Percentiles rank a stretch among this genome's conserved stretches.
Conservation (phyloP, 2,888 invertebrate species). For the Ectropis crepuscularia region DNA sequence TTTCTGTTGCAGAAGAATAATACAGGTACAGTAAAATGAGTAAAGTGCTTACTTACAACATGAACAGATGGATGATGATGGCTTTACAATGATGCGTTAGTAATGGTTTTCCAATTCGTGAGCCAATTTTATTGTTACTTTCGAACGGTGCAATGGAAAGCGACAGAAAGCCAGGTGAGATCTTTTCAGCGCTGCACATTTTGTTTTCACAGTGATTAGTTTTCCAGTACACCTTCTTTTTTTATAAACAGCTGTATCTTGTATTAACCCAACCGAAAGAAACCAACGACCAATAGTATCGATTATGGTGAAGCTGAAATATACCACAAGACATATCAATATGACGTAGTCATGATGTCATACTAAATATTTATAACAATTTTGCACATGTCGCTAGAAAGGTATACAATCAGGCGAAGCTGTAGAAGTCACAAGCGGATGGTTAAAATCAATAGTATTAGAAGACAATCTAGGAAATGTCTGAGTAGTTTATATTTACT, state of each 20-base stretch:
- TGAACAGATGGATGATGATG: conserved; percentile 78
- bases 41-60: conserved; percentile 81
- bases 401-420: conserved; percentile 35
- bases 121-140: conserved; percentile 80
- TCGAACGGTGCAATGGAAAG: conserved; percentile 82
- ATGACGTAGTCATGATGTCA: conserved; percentile 56
- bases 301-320: conserved; percentile 84
- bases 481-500: background rate
- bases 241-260: conserved; percentile 83
- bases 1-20: conserved; percentile 46
- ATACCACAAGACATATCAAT: conserved; percentile 79
- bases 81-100: conserved; percentile 83
- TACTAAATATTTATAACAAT: conserved; percentile 51
- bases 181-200: conserved; percentile 66
- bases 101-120: conserved; percentile 83
- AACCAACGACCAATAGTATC: conserved; percentile 83
- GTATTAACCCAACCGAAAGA: conserved; percentile 85
- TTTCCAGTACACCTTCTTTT: conserved; percentile 79
- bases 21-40: conserved; percentile 61
- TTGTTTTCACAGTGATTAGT: conserved; percentile 76
- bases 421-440: conserved; percentile 20
- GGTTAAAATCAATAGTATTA: conserved; percentile 9
- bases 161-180: conserved; percentile 80
- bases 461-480: conserved; percentile 25
- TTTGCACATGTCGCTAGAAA: conserved; percentile 49